phyloP scores from a whole-genome alignment of 2,113 vertebrate genomes.

The Tragelaphus imberbis region DNA sequence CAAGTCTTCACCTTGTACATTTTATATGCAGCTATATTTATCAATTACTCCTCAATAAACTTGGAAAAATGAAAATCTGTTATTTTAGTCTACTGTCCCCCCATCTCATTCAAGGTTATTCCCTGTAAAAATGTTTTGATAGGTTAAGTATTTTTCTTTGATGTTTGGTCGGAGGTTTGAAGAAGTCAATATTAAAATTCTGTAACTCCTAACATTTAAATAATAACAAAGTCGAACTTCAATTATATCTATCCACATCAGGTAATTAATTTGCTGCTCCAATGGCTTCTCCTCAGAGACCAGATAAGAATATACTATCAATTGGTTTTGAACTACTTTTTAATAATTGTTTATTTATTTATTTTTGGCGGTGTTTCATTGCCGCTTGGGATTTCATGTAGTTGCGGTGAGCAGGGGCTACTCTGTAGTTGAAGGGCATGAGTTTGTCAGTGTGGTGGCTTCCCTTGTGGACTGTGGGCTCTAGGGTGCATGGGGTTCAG shows the following conservation, averaged over 20 bases:
- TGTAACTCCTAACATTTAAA: conserved; percentile 5
- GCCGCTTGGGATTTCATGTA: background rate
- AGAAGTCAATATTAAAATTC: background rate
- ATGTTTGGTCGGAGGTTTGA: background rate
- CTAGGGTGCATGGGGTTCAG: too few species aligned
- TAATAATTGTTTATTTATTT: background rate
- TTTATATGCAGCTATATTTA: background rate
- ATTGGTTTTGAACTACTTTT: conserved; percentile 4
- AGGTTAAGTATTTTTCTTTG: background rate
- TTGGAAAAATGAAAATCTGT: background rate
- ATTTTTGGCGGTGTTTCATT: background rate
- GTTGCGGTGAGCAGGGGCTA: background rate
- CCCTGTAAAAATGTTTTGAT: background rate
- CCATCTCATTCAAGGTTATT: background rate
- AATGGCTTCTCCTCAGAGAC: background rate
- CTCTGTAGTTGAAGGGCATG: background rate
- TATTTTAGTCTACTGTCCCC: background rate
- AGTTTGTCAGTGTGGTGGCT: background rate
- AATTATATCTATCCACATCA: conserved; percentile 2
- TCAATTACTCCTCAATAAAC: background rate
- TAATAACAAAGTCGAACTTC: background rate
- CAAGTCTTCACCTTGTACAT: background rate
- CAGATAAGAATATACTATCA: background rate
- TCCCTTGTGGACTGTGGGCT: background rate
- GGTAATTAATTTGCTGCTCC: conserved; percentile 17